phyloP scores from a whole-genome alignment of 2,113 vertebrate genomes.

The Peromyscus leucopus region DNA sequence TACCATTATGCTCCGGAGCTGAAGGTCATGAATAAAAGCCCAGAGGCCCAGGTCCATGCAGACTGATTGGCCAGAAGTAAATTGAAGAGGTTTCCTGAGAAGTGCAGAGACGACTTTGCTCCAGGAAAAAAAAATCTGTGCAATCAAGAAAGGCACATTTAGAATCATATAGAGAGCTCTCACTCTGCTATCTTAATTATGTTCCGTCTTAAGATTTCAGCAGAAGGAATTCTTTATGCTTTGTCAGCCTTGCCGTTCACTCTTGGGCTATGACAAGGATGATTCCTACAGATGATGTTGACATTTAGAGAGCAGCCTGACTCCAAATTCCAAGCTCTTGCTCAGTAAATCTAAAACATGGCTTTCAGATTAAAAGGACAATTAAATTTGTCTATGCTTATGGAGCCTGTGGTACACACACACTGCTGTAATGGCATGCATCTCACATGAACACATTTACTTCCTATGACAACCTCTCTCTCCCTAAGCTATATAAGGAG shows the following conservation, averaged over 20 bases:
- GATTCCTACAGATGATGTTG: neutral
- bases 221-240: neutral
- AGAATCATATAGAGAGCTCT: neutral
- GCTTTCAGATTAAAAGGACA: slow-evolving; percentile 6
- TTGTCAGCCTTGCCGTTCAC: neutral
- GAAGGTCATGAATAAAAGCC: neutral
- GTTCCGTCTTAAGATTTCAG: neutral
- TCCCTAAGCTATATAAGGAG: neutral
- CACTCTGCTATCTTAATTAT: neutral
- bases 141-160: neutral
- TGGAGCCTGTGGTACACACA: accelerated
- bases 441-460: neutral
- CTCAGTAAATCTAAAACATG: neutral
- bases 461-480: accelerated
- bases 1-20: neutral
- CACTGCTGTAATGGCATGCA: neutral
- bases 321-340: neutral
- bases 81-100: neutral
- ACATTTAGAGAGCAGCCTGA: neutral
- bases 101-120: neutral
- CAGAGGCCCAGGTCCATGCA: neutral
- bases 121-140: neutral
- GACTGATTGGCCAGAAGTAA: neutral
- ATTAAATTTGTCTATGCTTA: neutral
- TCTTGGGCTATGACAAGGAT: neutral